Percentiles rank a stretch among this genome's conserved stretches.
phyloP scores from a whole-genome alignment of 2,888 invertebrate genomes.

The Lamellibrachia columna region DNA sequence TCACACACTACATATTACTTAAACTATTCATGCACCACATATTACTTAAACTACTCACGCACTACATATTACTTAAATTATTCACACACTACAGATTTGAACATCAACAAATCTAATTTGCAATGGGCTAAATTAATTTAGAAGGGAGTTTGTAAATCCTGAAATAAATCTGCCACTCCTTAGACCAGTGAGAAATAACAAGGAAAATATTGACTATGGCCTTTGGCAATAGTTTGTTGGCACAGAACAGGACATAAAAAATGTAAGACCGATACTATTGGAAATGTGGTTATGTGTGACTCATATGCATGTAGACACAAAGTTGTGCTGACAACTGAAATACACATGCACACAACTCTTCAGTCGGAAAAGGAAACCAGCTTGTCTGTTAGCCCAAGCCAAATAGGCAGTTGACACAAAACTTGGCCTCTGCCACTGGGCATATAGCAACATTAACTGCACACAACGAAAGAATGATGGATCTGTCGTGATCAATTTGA shows the following conservation, averaged over 20 bases:
- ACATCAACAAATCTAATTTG: too few relatives aligned
- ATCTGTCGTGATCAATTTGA: neutral
- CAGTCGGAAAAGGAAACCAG: neutral
- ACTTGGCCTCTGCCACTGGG: neutral
- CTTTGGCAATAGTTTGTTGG: neutral
- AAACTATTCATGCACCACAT: too few relatives aligned
- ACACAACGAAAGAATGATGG: neutral
- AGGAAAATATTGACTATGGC: neutral
- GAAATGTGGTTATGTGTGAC: neutral
- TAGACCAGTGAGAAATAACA: neutral
- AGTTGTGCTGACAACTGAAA: neutral
- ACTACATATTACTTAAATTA: too few relatives aligned
- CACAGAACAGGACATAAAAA: neutral
- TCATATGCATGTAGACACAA: neutral
- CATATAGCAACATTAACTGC: neutral
- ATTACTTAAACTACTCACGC: too few relatives aligned
- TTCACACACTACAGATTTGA: too few relatives aligned
- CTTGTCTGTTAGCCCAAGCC: neutral
- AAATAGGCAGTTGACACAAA: neutral
- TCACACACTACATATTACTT: too few relatives aligned
- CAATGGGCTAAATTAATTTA: too few relatives aligned
- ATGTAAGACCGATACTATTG: neutral
- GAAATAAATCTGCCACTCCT: neutral
- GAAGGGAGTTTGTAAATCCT: neutral
- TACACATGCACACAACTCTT: neutral